Evolutionary conservation across 2,113 vertebrate genomes (phyloP), one percentile per base, ranked within the genome.

Genomic region (Odontophorus gujanensis): DNA sequence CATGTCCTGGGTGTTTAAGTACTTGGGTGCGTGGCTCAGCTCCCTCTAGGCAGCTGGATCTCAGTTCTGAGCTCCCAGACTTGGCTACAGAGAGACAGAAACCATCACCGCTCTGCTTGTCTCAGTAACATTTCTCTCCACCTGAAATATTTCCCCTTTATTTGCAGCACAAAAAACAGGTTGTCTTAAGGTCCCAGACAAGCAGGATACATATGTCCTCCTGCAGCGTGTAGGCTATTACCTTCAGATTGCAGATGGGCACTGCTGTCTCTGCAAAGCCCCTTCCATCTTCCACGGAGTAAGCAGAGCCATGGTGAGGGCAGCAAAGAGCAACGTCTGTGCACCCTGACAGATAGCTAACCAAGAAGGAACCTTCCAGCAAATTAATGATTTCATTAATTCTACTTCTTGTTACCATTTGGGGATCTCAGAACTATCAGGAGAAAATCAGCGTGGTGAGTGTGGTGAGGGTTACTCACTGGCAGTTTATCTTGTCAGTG

Each of bases 21-120:
- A 68, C 66, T 86, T 86, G 69, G 87, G 40, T 22, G 10, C 62
- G 68, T 90, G 61, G 0, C 0, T 92, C 88, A 94, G 80, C 61
- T 92, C 80, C 42, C 26, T 86, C 51, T 86, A 90, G 92, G 77
- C 88, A 94, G 65, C 85, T 93, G 85, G 65, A 84, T 88, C 57
- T 88, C 68, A 81, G 85, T 83, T 51, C 80, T 95, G 92, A 92
- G 88, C 92, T 94, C 57, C 80, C 77, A 93, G 80, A 38, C 92
- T 95, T 73, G 80, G 83, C 82, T 90, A 86, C 69, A 47, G 13
- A 91, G 79, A 65, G 1, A 16, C 68, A 81, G 47, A 92, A 93
- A 68, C 80, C 61, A 80, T 88, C 80, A 85, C 80, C 68, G 72
- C 79, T 86, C 48, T 86, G 68, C 83, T 85, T 12, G 61, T 81